Evolutionary conservation across 1,140 invertebrate genomes (phyloP).

Genomic region (Solenopsis invicta): DNA sequence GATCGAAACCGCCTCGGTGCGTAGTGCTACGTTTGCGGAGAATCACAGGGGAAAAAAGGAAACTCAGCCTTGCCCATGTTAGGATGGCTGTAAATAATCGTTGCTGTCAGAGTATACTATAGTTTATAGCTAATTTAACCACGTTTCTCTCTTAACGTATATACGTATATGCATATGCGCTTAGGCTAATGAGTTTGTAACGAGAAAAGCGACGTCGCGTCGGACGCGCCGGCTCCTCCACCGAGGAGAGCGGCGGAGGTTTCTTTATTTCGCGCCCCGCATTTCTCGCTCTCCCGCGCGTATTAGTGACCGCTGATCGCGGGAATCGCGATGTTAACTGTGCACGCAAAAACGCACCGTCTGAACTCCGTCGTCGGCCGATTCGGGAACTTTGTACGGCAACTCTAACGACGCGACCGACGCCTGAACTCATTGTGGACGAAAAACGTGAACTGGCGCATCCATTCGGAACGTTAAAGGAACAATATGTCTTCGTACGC

Average conservation of each 20-base stretch:
- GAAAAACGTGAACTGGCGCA: neutral
- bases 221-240: conserved; percentile 17
- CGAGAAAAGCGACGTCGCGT: conserved; percentile 59
- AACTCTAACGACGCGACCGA: neutral
- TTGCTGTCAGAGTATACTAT: conserved; percentile 53
- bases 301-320: conserved; percentile 36
- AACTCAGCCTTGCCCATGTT: conserved; percentile 23
- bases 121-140: conserved; percentile 65
- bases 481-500: neutral
- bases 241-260: no score
- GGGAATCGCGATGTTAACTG: conserved; percentile 3
- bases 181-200: conserved; percentile 63
- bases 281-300: conserved; percentile 3
- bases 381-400: conserved; percentile 12
- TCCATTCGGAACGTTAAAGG: neutral
- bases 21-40: neutral
- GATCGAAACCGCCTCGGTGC: conserved; percentile 4
- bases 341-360: conserved; percentile 15
- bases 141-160: conserved; percentile 44
- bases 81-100: conserved; percentile 56
- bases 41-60: neutral
- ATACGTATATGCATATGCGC: conserved; percentile 45
- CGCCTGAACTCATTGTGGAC: neutral
- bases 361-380: neutral
- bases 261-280: conserved; percentile 35